These are phyloP conservation scores for Gryllus bimaculatus DNA, from an alignment of 1,140 invertebrate genomes.

Conservation along the genomic window DNA sequence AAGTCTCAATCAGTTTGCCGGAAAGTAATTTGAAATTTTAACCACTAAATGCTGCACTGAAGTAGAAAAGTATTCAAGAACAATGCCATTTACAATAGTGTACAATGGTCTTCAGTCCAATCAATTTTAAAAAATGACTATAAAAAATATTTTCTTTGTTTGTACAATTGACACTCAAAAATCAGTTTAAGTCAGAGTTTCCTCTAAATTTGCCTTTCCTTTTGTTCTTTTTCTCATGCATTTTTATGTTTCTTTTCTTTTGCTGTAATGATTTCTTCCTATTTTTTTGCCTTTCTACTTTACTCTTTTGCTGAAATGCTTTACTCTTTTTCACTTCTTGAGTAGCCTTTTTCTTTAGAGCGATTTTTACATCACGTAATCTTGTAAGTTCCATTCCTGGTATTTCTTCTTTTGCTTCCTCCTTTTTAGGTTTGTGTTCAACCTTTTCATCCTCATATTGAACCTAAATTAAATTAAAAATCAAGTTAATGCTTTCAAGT, in stretches of 20 bases:
- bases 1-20: too few species aligned
- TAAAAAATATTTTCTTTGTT: too few species aligned
- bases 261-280: conserved; percentile 18
- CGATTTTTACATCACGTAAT: conserved; percentile 19
- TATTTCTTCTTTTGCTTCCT: conserved; percentile 35
- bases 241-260: conserved; percentile 13
- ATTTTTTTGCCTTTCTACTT: conserved; percentile 41
- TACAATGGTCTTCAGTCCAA: too few species aligned
- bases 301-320: conserved; percentile 59
- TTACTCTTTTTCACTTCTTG: conserved; percentile 54
- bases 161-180: too few species aligned
- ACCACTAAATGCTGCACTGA: too few species aligned
- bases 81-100: too few species aligned
- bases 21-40: too few species aligned
- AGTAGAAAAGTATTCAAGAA: too few species aligned
- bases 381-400: conserved; percentile 39
- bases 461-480: conserved; percentile 25
- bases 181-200: too few species aligned
- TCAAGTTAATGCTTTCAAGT: not conserved
- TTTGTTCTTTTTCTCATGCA: conserved; percentile 16
- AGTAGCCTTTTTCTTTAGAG: conserved; percentile 23
- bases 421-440: conserved; percentile 25
- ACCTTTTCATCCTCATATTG: conserved; percentile 34
- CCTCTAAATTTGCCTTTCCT: not conserved
- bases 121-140: too few species aligned